These are phyloP conservation scores for Drosophila kanapiae DNA, from an alignment of 1,140 invertebrate species.

Conservation along the genomic window DNA sequence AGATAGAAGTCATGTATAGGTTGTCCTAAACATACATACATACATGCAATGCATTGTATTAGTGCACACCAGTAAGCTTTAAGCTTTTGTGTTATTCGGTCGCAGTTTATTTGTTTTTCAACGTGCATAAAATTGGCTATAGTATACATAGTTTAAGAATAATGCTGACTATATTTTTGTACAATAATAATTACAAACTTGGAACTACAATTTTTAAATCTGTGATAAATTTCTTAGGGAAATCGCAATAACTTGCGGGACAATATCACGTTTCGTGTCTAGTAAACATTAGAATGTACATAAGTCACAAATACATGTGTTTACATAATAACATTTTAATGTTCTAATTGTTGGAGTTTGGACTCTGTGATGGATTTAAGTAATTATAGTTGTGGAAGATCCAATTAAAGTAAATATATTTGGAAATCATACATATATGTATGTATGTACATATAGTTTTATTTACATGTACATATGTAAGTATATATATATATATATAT, in stretches of 20 bases:
- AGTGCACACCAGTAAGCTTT: slow-evolving; percentile 7
- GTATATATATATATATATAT: neutral
- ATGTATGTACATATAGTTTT: neutral
- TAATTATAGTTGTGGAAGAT: neutral
- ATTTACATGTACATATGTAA: neutral
- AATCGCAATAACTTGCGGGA: neutral
- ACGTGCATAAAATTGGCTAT: neutral
- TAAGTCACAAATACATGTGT: neutral
- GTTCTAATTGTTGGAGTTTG: neutral
- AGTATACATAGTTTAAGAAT: neutral
- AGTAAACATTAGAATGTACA: neutral
- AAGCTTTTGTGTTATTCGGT: slow-evolving; percentile 16
- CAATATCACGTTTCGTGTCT: neutral
- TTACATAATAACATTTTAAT: neutral
- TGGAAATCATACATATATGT: neutral
- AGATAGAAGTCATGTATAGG: neutral
- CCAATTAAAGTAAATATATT: neutral
- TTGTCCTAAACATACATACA: neutral
- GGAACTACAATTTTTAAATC: neutral
- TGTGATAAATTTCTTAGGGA: neutral
- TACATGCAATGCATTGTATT: neutral
- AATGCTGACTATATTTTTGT: neutral
- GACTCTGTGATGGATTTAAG: neutral
- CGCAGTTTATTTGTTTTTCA: slow-evolving; percentile 8
- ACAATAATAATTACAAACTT: neutral